phyloP scores from a whole-genome alignment of 92 coral and sea anemone species.

The Heliopora coerulea region DNA sequence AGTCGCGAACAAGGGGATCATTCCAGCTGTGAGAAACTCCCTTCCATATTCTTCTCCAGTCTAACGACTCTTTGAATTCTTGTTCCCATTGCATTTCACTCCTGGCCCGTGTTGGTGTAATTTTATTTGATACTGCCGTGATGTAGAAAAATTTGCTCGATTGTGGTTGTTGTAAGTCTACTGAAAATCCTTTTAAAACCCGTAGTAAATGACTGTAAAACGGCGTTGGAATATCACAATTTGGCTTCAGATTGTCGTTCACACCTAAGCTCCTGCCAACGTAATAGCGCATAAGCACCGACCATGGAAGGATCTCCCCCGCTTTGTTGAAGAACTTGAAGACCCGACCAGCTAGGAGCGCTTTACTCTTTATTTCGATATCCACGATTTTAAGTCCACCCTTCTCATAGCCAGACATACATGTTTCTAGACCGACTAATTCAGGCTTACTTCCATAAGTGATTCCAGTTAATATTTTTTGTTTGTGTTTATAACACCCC shows the following conservation, averaged over 20 bases:
- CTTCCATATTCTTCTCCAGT: slow-evolving; percentile 33
- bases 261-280: background rate
- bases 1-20: slow-evolving; percentile 9
- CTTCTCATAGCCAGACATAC: background rate
- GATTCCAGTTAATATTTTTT: background rate
- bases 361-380: background rate
- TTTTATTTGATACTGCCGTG: background rate
- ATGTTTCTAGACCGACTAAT: background rate
- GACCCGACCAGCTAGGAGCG: background rate
- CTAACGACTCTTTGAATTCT: background rate
- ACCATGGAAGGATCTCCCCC: background rate
- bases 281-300: background rate
- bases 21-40: background rate
- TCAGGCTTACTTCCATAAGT: slow-evolving; percentile 29
- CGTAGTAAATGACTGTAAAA: background rate
- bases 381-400: background rate
- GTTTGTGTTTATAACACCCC: slow-evolving; percentile 45
- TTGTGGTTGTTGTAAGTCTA: background rate
- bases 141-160: background rate
- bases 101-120: background rate
- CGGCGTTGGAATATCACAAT: background rate
- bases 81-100: background rate
- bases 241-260: background rate
- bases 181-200: background rate
- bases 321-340: background rate